Base-by-base conservation (phyloP, 2,797 vertebrate genomes). In the Pseudochromis fuscus region DNA sequence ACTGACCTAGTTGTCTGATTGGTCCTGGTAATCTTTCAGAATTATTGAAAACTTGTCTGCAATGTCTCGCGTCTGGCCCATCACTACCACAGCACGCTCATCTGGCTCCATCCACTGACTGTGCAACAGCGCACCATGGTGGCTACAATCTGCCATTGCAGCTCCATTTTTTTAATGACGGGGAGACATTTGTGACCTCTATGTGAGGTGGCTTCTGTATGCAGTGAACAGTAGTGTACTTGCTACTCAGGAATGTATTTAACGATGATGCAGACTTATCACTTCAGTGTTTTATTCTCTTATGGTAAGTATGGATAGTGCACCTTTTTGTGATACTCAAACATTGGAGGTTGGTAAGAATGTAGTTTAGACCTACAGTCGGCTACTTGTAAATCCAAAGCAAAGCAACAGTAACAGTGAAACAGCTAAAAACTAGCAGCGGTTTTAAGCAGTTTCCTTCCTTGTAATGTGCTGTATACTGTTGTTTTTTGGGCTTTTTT, bases 21-120 rank as follows among this genome's bases (percentile, higher is more conserved):
- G 93, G 91, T 58, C 91, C 75, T 93, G 94, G 93, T 88, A 89
- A 91, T 94, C 90, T 93, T 92, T 83, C 65, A 83, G 53, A 79
- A 87, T 88, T 62, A 80, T 77, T 83, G 46, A 69, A 83, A 78
- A 83, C 55, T 25, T 35, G 70, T 80, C 79, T 88, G 82, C 56
- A 27, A 59, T 80, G 72, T 89, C 86, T 88, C 81, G 69, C 77
- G 81, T 62, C 88, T 88, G 86, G 86, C 89, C 90, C 84, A 75
- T 90, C 81, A 48, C 75, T 18, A 83, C 84, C 81, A 86, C 88
- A 85, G 55, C 80, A 79, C 62, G 3, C 25, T 53, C 63, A 74
- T 75, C 77, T 81, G 63, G 75, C 82, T 82, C 38, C 21, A 64
- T 70, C 63, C 62, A 69, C 65, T 66, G 77, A 27, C 63, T 56